A percentile compares a stretch with the other conserved stretches of the same genome.
phyloP scores from a whole-genome alignment of 2,797 vertebrate genomes.

The Serranus cabrilla region DNA sequence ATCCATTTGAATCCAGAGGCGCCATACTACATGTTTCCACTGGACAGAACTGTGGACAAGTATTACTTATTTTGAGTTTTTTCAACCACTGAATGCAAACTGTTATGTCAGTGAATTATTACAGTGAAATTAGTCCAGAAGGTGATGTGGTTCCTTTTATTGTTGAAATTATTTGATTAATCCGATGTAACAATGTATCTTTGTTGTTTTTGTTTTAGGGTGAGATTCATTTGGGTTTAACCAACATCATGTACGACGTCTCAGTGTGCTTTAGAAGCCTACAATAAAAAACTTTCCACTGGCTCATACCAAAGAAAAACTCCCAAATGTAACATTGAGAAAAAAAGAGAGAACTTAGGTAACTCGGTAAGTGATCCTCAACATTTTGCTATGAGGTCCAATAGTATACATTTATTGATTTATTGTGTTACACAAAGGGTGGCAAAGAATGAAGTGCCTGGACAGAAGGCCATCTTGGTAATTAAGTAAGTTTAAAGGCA shows the following conservation, averaged over 20 bases:
- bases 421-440: too few species aligned
- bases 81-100: neutral
- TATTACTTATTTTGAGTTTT: conserved; percentile 24
- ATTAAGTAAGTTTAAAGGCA: neutral
- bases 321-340: neutral
- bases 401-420: too few species aligned
- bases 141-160: too few species aligned
- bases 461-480: too few species aligned
- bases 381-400: neutral
- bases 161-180: too few species aligned
- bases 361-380: neutral
- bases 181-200: neutral
- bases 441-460: too few species aligned
- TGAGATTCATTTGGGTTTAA: neutral
- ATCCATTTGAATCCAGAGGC: neutral
- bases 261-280: neutral
- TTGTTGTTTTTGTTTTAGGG: conserved; percentile 11
- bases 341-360: neutral
- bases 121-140: too few species aligned
- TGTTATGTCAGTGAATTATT: neutral
- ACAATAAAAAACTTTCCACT: neutral
- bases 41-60: conserved; percentile 1
- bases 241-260: neutral
- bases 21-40: neutral
- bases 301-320: neutral